A percentile compares a stretch with the other conserved stretches of the same genome.
Evolutionary conservation across 2,113 vertebrate species (phyloP).

Genomic region (Podarcis muralis): DNA sequence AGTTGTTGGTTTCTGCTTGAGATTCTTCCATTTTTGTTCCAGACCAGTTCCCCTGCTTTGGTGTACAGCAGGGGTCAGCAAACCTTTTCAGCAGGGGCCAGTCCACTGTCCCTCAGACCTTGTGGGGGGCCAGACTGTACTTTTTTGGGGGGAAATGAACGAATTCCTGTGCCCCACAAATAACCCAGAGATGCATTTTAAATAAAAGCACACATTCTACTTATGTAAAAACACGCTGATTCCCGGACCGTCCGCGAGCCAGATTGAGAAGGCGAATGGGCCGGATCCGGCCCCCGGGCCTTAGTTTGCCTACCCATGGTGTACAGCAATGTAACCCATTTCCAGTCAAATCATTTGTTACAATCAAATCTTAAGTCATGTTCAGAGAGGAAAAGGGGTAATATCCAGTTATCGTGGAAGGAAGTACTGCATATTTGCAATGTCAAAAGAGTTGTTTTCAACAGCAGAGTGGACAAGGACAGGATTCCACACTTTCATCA

Average conservation of each 20-base stretch:
- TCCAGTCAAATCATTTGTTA: not conserved
- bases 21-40: not conserved
- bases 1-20: not conserved
- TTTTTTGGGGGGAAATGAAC: no score
- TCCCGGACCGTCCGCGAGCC: no score
- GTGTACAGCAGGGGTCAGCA: no score
- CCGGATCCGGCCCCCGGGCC: no score
- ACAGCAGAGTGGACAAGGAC: not conserved
- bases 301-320: not conserved
- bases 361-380: not conserved
- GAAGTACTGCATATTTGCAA: not conserved
- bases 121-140: no score
- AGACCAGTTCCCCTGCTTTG: not conserved
- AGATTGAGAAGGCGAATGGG: no score
- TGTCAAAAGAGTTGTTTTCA: not conserved
- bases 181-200: no score
- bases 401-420: not conserved
- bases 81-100: no score
- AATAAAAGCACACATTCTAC: no score
- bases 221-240: no score
- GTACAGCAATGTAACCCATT: not conserved
- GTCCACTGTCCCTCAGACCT: no score
- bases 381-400: not conserved
- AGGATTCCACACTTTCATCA: not conserved
- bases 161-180: no score